These are phyloP conservation scores for Nyctalus aviator DNA, from an alignment of 2,797 vertebrate species.

Conservation along the genomic window DNA sequence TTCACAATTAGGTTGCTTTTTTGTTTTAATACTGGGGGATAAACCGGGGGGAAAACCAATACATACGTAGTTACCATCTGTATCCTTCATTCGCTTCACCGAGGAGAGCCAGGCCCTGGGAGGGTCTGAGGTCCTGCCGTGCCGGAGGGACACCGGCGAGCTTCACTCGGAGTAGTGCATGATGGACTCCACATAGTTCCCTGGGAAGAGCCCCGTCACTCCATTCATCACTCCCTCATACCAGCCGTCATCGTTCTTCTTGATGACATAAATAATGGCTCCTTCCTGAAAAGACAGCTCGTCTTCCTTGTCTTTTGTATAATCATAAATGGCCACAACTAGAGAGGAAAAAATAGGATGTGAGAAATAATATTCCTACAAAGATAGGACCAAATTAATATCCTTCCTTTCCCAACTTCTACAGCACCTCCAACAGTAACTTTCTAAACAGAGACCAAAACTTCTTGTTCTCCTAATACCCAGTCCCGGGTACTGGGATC, in stretches of 20 bases:
- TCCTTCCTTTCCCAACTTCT: not conserved
- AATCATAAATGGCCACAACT: conserved; percentile 99
- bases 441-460: not conserved
- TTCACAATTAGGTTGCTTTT: conserved; percentile 87
- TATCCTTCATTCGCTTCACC: conserved; percentile 87
- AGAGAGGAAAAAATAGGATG: conserved; percentile 71
- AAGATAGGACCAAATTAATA: not conserved
- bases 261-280: conserved; percentile 99
- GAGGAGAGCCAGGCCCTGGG: conserved; percentile 82
- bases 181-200: conserved; percentile 99
- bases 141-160: conserved; percentile 81
- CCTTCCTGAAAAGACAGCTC: conserved; percentile 99
- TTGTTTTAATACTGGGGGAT: conserved; percentile 82
- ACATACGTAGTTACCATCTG: conserved; percentile 85
- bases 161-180: conserved; percentile 98
- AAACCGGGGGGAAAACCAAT: conserved; percentile 65
- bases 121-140: conserved; percentile 84
- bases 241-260: conserved; percentile 99
- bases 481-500: not conserved
- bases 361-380: conserved; percentile 40
- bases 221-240: conserved; percentile 98
- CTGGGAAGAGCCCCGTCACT: conserved; percentile 98
- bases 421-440: not conserved
- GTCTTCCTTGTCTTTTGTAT: conserved; percentile 97
- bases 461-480: not conserved